Base-by-base conservation (phyloP, 2,888 invertebrate genomes). In the Strigamia maritima region DNA sequence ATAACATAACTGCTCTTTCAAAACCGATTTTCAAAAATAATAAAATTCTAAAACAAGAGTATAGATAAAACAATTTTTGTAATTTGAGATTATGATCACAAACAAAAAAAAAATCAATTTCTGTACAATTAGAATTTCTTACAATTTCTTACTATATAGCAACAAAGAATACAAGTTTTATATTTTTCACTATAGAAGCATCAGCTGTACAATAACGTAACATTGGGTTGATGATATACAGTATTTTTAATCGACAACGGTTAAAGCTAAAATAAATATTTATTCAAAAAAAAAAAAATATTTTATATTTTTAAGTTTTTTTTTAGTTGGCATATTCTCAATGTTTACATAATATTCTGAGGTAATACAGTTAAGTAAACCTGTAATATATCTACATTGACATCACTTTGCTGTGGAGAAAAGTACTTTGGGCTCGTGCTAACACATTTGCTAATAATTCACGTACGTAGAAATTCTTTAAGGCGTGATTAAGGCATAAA, bases 11-110 rank as follows among this genome's bases (percentile, higher is more conserved):
- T 54, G 54, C 54, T 54, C 54, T 54, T 54, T 65, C 6, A 28
- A 74, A 26, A 31, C 74, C 14, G 26, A 74, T 10, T 74, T 74
- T 65, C 24, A 22, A 22, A 65, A 22, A 31, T 19, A 74, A 74
- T 74, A 74, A 74, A 74, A 74, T 74, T 74, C 31, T 74, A 74
- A 74, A 74, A 22, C 74, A 74, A 74, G 26, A 28, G 74, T 74
- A 74, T 38, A 38, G 7, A 38, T 38, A 38, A 38, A 38, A 38
- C 38, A 8, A 74, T 74, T 19, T 74, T 16, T 74, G 26, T 74
- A 74, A 74, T 16, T 54, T n/a, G n/a, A 54, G 16, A 7, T n/a
- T 54, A 12, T 12, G 16, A 19, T n/a, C 54, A 54, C 54, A n/a
- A n/a, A 19, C 54, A 54, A 54, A n/a, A n/a, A 4, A 19, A 10